Evolutionary conservation across 2,888 invertebrate species (phyloP), one percentile per base, ranked within the genome.

Genomic region (Muscina levida): DNA sequence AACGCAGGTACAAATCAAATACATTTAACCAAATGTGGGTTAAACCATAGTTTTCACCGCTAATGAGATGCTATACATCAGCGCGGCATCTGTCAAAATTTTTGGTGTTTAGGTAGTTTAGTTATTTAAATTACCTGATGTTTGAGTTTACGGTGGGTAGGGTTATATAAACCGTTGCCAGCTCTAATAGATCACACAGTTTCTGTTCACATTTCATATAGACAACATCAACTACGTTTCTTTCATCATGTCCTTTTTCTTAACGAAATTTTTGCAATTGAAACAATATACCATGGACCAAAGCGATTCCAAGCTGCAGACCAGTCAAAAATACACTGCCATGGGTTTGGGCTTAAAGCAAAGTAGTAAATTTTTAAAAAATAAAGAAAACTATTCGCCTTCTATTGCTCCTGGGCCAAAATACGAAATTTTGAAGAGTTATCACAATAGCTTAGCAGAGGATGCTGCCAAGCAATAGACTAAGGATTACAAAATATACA

Each of bases 351-450:
- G 53, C 15, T n/a, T 65, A 1, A 65, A 51, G 8, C 62, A 62
- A 42, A 53, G 13, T 13, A 53, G n/a, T 65, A 13, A 2, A 10
- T 72, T 65, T 42, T 1, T 15, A 5, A 42, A 48, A 13, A 72
- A 51, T 13, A 62, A 65, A 22, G 65, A 72, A 11, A 62, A 62
- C 42, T 53, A 42, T 53, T 5, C 53, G 31, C 72, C 72, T 19
- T 39, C 24, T 31, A 8, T 65, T 15, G 39, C 42, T 39, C 26
- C 51, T 17, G 22, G 24, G 6, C 62, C 37, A 10, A 72, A 65
- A 53, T 65, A 62, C 42, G 72, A 72, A 19, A 72, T 65, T 65
- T 26, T 72, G 39, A 72, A 13, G 62, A 24, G 48, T 8, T 62
- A 72, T 24, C 46, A 51, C 13, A 62, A 51, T 17, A 51, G 48